Conservation (phyloP, 2,797 vertebrate genomes). For the Prionace glauca region DNA sequence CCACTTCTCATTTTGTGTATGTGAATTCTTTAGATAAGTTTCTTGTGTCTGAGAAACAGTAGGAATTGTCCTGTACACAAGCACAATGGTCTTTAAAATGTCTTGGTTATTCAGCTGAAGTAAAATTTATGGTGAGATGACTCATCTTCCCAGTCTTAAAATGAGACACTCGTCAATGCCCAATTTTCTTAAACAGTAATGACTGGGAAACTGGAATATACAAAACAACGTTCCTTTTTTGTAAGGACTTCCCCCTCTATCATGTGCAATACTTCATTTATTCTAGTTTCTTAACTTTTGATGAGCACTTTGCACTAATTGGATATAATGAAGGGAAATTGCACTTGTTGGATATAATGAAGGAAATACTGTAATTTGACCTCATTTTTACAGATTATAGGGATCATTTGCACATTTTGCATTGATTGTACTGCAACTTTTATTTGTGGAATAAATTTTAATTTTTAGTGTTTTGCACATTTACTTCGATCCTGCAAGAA, state of each 20-base stretch:
- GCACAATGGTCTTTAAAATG: no score
- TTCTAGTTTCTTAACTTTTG: not conserved
- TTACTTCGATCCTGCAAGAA: not conserved
- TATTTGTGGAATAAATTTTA: constrained; percentile 27
- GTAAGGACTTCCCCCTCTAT: no score
- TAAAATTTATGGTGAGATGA: not conserved
- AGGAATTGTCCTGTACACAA: no score
- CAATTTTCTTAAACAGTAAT: not conserved
- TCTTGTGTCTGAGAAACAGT: not conserved
- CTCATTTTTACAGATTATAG: not conserved
- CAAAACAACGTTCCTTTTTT: not conserved
- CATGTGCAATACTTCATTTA: not conserved
- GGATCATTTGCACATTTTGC: not conserved
- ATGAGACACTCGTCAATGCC: not conserved
- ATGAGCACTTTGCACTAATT: not conserved
- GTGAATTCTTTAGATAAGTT: not conserved
- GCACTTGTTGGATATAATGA: not conserved
- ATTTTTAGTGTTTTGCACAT: not conserved
- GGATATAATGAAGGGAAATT: not conserved
- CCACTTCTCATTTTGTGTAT: not conserved
- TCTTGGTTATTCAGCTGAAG: not conserved
- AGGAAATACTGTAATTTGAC: not conserved
- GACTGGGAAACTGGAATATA: not conserved
- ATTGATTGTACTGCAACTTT: not conserved
- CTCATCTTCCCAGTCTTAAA: no score